These are phyloP conservation scores for Gonatopus flavifemur DNA, from an alignment of 1,140 invertebrate genomes.

Conservation along the genomic window DNA sequence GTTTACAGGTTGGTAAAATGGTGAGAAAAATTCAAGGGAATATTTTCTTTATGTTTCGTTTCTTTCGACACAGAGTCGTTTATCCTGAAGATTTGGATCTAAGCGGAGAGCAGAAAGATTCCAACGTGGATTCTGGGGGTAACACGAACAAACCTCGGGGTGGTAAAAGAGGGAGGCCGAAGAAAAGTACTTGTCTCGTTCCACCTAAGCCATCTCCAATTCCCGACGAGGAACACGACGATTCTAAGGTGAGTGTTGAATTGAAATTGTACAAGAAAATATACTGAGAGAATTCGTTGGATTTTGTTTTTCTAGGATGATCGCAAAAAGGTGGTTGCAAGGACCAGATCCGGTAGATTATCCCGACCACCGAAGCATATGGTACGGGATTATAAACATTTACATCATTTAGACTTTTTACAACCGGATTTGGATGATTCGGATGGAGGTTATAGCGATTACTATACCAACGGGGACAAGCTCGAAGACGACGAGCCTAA, in stretches of 20 bases:
- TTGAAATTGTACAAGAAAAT: not conserved
- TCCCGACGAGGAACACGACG: slow-evolving; percentile 41
- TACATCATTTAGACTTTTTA: slow-evolving; percentile 64
- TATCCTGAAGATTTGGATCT: slow-evolving; percentile 55
- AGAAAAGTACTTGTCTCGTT: slow-evolving; percentile 34
- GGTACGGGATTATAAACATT: slow-evolving; percentile 69
- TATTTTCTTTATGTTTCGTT: slow-evolving; percentile 14
- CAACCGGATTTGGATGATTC: slow-evolving; percentile 66
- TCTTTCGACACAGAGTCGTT: slow-evolving; percentile 48
- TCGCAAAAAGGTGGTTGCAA: slow-evolving; percentile 62
- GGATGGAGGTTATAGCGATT: slow-evolving; percentile 70
- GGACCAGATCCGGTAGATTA: slow-evolving; percentile 65
- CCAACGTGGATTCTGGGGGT: slow-evolving; percentile 30
- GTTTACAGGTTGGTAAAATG: slow-evolving; percentile 59
- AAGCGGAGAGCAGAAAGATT: slow-evolving; percentile 36
- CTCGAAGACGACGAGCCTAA: slow-evolving; percentile 43
- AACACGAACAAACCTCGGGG: slow-evolving; percentile 36
- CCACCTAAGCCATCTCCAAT: slow-evolving; percentile 24
- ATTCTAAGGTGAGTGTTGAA: slow-evolving; percentile 39
- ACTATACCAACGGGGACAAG: slow-evolving; percentile 60
- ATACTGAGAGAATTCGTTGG: not conserved
- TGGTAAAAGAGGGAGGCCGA: slow-evolving; percentile 52
- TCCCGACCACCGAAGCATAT: slow-evolving; percentile 70
- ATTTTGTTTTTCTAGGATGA: slow-evolving; percentile 51
- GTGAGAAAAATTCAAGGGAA: slow-evolving; percentile 6